phyloP scores from a whole-genome alignment of 2,797 vertebrate species.

The Poeciliopsis infans region DNA sequence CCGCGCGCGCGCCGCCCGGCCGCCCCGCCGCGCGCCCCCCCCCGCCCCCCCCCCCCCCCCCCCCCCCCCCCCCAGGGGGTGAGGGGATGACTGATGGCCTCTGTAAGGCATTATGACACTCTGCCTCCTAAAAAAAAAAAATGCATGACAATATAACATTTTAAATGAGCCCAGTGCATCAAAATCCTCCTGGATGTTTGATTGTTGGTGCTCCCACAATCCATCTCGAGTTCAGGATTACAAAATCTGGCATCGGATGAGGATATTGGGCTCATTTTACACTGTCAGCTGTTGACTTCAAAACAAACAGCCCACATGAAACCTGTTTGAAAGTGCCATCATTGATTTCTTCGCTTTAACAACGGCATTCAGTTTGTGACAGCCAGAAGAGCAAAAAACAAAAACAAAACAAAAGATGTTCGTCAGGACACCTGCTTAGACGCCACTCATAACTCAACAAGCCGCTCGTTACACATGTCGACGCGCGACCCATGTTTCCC shows the following conservation, averaged over 20 bases:
- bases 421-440: slow-evolving; percentile 41
- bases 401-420: slow-evolving; percentile 9
- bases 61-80: too few species aligned
- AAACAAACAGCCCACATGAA: slow-evolving; percentile 24
- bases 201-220: slow-evolving; percentile 14
- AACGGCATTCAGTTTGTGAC: slow-evolving; percentile 31
- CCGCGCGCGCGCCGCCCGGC: too few species aligned
- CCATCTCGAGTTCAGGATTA: slow-evolving; percentile 6
- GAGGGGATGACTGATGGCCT: slow-evolving; percentile 49
- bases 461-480: slow-evolving; percentile 33
- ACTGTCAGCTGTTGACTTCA: slow-evolving; percentile 32
- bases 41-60: too few species aligned
- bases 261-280: slow-evolving; percentile 33
- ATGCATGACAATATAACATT: slow-evolving; percentile 28
- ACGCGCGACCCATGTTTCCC: slow-evolving; percentile 52
- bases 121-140: slow-evolving; percentile 35
- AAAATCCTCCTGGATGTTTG: slow-evolving; percentile 23
- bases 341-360: slow-evolving; percentile 54
- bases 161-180: slow-evolving; percentile 8
- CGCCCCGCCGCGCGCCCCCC: too few species aligned
- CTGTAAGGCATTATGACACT: slow-evolving; percentile 38
- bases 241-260: slow-evolving; percentile 36
- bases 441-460: slow-evolving; percentile 23
- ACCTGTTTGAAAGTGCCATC: slow-evolving; percentile 42
- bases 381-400: slow-evolving; percentile 17